Percentiles rank a stretch among this genome's conserved stretches.
Conservation (phyloP, 2,113 vertebrate species). For the Calyptomena viridis region DNA sequence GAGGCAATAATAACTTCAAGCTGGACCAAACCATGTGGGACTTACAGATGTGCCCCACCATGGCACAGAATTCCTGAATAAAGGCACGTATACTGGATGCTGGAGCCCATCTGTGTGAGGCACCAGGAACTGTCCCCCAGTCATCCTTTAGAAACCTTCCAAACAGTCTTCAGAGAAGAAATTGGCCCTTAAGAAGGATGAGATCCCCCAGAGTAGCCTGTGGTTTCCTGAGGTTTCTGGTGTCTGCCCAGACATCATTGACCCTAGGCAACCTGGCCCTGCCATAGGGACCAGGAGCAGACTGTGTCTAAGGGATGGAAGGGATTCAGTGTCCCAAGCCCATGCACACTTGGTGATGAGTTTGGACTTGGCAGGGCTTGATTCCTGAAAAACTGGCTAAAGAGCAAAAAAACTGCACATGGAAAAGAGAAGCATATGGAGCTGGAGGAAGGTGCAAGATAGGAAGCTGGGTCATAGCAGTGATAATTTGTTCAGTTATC, state of each 20-base stretch:
- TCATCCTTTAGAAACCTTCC: background rate
- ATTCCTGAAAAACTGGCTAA: background rate
- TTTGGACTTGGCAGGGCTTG: background rate
- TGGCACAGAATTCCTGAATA: background rate
- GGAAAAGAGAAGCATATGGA: background rate
- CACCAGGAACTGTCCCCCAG: background rate
- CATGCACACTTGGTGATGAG: background rate
- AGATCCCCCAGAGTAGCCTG: background rate
- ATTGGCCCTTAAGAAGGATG: background rate
- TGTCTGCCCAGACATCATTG: background rate
- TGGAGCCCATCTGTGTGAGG: background rate
- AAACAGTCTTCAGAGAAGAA: background rate
- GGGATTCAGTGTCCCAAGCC: background rate
- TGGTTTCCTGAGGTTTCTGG: background rate
- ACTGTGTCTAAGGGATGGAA: background rate
- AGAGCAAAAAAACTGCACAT: background rate
- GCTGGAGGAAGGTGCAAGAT: conserved; percentile 16
- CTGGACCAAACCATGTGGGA: background rate
- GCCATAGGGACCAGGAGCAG: accelerated
- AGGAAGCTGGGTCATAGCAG: background rate
- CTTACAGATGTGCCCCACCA: background rate
- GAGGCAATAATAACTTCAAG: background rate
- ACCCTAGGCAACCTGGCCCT: background rate
- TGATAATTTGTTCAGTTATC: background rate
- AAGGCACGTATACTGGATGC: background rate